Base-by-base conservation (phyloP, 2,113 vertebrate species). In the Osmerus eperlanus region DNA sequence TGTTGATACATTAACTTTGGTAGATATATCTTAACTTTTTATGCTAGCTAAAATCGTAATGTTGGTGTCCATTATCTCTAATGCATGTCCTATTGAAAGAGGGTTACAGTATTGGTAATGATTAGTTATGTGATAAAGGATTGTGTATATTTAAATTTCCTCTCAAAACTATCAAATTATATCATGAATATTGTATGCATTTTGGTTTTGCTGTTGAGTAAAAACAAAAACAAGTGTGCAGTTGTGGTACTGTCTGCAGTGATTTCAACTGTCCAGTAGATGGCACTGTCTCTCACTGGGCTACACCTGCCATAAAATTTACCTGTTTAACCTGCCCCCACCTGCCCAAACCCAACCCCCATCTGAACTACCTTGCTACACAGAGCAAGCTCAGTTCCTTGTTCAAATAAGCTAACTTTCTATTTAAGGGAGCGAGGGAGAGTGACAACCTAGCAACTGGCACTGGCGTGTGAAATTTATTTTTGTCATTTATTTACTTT, bases 271-370 rank as follows among this genome's bases (percentile, higher is more conserved):
- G 14, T 70, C 86, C 86, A 87, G 79, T 82, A 91, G 89, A 84
- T 78, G 89, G 84, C 78, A 36, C 71, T 75, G 70, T 54, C 63
- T 12, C 36, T 73, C 73, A 53, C 76, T 18, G 77, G 5, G 64
- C 80, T 23, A 41, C 78, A 84, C 81, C 84, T 87, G 75, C 55
- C 19, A 77, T 81, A 18, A 47, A 62, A 51, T 72, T 72, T 83
- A 91, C 90, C 87, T 88, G 91, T 87, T 74, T 78, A 86, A 88
- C 89, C 89, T 86, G 86, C 82, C 75, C 36, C 9, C 78, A 21
- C 88, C 81, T 86, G 15, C 87, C 81, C 28, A 74, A 80, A 55
- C 70, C 80, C 78, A 79, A 73, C 71, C 70, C 74, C 75, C 78
- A 71, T 74, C 69, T 62, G 60, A 85, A 60, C 81, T 74, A 77